These are phyloP conservation scores for Busseola fusca DNA, from an alignment of 2,888 invertebrate genomes.

Conservation along the genomic window DNA sequence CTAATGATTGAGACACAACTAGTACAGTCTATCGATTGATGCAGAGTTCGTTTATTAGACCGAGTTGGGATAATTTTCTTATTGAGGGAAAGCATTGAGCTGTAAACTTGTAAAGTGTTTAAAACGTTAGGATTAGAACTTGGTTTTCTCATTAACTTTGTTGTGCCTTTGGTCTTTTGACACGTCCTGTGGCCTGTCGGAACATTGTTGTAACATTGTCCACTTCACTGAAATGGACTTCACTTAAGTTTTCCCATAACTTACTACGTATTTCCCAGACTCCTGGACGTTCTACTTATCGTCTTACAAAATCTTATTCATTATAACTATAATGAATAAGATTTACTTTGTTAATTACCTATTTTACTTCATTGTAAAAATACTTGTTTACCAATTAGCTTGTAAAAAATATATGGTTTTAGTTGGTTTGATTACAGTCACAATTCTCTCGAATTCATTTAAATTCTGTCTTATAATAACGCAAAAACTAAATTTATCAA, in stretches of 20 bases:
- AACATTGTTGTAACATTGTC: background rate
- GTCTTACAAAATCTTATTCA: background rate
- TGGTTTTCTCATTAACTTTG: background rate
- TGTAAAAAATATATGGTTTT: background rate
- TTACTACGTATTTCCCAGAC: background rate
- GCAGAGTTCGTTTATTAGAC: conserved; percentile 8
- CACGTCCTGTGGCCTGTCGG: background rate
- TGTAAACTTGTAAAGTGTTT: background rate
- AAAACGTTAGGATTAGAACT: background rate
- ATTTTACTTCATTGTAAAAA: background rate
- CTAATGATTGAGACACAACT: conserved; percentile 53
- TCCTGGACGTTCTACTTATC: background rate
- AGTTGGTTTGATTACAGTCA: background rate
- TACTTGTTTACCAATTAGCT: background rate
- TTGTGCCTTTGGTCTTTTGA: background rate
- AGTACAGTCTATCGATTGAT: conserved; percentile 12
- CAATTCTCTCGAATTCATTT: background rate
- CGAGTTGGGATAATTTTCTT: conserved; percentile 5
- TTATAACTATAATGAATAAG: no score
- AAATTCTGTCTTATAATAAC: background rate
- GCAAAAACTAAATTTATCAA: background rate
- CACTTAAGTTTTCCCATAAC: background rate
- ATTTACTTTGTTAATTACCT: background rate
- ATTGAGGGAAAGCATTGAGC: background rate
- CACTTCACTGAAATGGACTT: background rate